Evolutionary conservation across 2,888 invertebrate genomes (phyloP), one percentile per base, ranked within the genome.

Genomic region (Agonopterix arenella): DNA sequence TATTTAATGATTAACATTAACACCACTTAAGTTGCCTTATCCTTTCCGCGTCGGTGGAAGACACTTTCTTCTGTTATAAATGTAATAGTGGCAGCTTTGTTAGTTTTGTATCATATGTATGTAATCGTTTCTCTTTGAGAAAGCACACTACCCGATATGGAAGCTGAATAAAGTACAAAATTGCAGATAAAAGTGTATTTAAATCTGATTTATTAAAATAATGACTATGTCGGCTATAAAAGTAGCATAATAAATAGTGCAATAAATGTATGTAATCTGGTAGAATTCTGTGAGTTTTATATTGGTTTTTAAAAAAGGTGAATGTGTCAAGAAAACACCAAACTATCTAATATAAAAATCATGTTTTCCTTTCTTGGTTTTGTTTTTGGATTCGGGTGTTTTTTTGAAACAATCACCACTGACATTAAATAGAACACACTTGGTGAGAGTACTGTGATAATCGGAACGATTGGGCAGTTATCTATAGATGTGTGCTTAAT

Each of bases 101-200:
- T 56, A 49, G 37, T 41, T 49, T 43, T 46, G 46, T 50, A 47
- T 43, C 13, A 47, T 44, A 76, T 70, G 62, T 76, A 70, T 69
- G 66, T 74, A 72, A 66, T 40, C 40, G 51, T 66, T 67, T 66
- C 61, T 68, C 61, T 54, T 61, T 58, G 62, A 68, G 61, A 57
- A 57, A 61, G 58, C 64, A 58, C 59, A 57, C 60, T 64, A 66
- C 60, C 66, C 66, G 52, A 60, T 67, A 70, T 71, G 62, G 70
- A 68, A 70, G 76, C 78, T 79, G 78, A 84, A 70, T 76, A 74
- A 77, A 86, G 86, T 86, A 86, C 86, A 86, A 86, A 86, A 83
- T 84, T 84, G 76, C 80, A 68, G 70, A 74, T 81, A 80, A 69
- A 65, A 70, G 58, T 73, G 72, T 80, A 74, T 72, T 78, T 71